Base-by-base conservation (phyloP, 2,113 vertebrate species). In the Ochotona princeps region DNA sequence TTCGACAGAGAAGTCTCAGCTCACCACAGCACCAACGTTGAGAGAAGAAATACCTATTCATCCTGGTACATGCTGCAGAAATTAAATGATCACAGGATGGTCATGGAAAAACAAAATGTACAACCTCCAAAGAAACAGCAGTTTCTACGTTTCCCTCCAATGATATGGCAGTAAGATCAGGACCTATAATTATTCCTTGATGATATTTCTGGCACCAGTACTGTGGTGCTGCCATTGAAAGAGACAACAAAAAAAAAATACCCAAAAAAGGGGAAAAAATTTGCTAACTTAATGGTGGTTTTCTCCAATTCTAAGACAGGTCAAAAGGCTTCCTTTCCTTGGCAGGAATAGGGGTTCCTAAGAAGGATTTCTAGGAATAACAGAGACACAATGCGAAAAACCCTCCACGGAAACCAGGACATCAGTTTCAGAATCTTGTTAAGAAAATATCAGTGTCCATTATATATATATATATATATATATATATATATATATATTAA, bases 401-500 rank as follows among this genome's bases (percentile, higher is more conserved):
- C 17, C 20, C 67, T 35, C 47, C 30, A 76, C n/a, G 95, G 86
- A 96, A 90, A 17, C 69, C 0, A 2, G 93, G 89, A 95, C 38
- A 13, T 5, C 94, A 79, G 65, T 93, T 95, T 86, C 84, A 69
- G 51, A 89, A 86, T 84, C 61, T 83, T 69, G 76, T 66, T 51
- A 63, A 91, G 75, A 83, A 8, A 95, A 84, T 82, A 35, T 92
- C 57, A 74, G 78, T 86, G 38, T 73, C 51, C 7, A 82, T 92
- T 76, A 63, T 82, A 82, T 74, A 84, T 21, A 89, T 94, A n/a
- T n/a, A n/a, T 76, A 63, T 82, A 82, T 76, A 63, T 82, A 82
- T 76, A 63, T 82, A 82, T 76, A 63, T 82, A 82, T 76, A 63
- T 82, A 82, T 74, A 84, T 21, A 89, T 94, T 88, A 78, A 96